Percentiles rank a stretch among this genome's conserved stretches.
Evolutionary conservation across 30 jellyfish, hydroid and myxozoan genomes (phyloP).

Genomic region (Aurelia aurita): DNA sequence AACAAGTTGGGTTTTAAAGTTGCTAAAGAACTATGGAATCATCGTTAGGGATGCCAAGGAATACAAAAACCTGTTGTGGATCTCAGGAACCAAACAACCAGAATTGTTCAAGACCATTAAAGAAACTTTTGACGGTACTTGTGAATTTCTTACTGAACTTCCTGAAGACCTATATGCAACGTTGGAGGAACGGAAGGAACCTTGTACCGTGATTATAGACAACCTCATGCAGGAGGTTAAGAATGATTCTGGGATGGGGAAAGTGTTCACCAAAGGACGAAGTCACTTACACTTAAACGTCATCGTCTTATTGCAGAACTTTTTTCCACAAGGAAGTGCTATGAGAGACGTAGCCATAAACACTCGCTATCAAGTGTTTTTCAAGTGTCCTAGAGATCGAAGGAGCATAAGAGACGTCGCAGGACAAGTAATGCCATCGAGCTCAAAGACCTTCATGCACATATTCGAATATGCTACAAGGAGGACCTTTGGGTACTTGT

Average conservation of each 20-base stretch:
- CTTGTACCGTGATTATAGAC: slow-evolving; percentile 11
- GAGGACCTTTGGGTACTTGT: slow-evolving; percentile 30
- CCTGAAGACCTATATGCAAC: slow-evolving; percentile 24
- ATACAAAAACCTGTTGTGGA: slow-evolving; percentile 21
- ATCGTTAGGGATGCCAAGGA: slow-evolving; percentile 1
- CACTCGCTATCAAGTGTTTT: slow-evolving; percentile 30
- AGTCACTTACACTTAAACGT: slow-evolving; percentile 15
- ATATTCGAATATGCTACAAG: slow-evolving; percentile 29
- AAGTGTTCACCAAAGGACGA: slow-evolving; percentile 48
- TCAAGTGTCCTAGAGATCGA: slow-evolving; percentile 44
- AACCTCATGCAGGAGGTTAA: slow-evolving; percentile 48
- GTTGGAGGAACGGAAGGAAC: not conserved
- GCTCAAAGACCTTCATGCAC: slow-evolving; percentile 2
- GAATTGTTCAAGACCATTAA: slow-evolving; percentile 20
- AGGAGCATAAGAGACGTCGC: slow-evolving; percentile 27
- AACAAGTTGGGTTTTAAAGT: slow-evolving; percentile 43
- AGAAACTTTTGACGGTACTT: not conserved
- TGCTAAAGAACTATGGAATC: not conserved
- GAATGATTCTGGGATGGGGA: not conserved
- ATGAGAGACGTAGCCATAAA: slow-evolving; percentile 20
- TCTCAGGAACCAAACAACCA: too few species aligned
- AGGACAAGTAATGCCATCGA: slow-evolving; percentile 14
- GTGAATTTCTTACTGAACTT: slow-evolving; percentile 14
- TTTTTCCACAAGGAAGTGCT: slow-evolving; percentile 30
- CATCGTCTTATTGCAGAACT: slow-evolving; percentile 23